Evolutionary conservation across 1,140 invertebrate species (phyloP), one percentile per base, ranked within the genome.

Genomic region (Doryteuthis pealeii): DNA sequence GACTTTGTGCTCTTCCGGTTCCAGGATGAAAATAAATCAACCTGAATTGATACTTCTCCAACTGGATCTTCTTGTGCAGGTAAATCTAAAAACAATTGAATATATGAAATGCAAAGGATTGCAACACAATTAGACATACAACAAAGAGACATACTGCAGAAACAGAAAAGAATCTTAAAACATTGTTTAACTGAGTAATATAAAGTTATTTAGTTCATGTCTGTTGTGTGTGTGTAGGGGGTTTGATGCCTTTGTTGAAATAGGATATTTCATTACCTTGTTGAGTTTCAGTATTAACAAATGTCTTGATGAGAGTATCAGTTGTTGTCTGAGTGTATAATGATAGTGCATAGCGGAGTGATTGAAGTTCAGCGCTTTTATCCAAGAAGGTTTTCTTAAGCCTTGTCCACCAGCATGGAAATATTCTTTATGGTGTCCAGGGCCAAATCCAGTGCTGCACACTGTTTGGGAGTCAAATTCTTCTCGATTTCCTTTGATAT

Each of bases 311-410:
- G 40, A 99, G 91, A 6, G 97, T 96, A 84, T 99, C 98, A 5
- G 98, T 99, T n/a, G n/a, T n/a, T 8, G 98, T 99, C 90, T 99
- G 98, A 1, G 98, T 99, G 90, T 99, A 99, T 62, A 99, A 89
- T 71, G 96, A 99, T 18, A 99, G 91, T 3, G 98, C 98, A 83
- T 99, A 99, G 86, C 97, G 92, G 68, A 99, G 89, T 73, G 96
- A 98, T 87, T 99, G 96, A 30, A 99, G 88, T 86, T 99, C 98
- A 0, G 95, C 90, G 76, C 96, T 98, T 89, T 99, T 99, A 84
- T 99, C 98, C 43, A 99, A 90, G 91, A 98, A 99, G 0, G 93
- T 94, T 86, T 99, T 99, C 90, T 99, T n/a, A 99, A 90, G n/a
- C 98, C 98, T 84, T 98, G 97, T 40, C 98, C 98, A 92, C 87